Base-by-base conservation (phyloP, 2,113 vertebrate genomes). In the Pogona vitticeps region DNA sequence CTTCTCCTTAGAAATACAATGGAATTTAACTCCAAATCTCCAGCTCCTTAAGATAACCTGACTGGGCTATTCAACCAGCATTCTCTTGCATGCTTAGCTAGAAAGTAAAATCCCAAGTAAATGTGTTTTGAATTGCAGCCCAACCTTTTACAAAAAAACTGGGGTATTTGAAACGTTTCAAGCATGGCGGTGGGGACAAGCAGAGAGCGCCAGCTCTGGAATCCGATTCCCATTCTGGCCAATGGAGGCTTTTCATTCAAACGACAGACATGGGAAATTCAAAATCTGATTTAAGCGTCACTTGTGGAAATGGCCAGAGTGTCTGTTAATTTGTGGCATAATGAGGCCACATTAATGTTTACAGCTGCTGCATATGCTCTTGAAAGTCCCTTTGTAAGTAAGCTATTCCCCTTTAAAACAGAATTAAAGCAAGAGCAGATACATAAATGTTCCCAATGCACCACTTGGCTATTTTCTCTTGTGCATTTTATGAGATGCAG, bases 381-480 rank as follows among this genome's bases (percentile, higher is more conserved):
- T 80, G 77, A 90, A 94, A 91, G 85, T 83, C 80, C 88, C 90
- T 81, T 77, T 92, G 14, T 86, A 68, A 85, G 52, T 70, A 93
- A 86, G 65, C 58, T 76, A 76, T 88, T 93, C 90, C 89, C 79
- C 79, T 92, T 86, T 87, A 91, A 93, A 92, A 92, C 90, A 85
- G 93, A 86, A 90, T 92, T 83, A 85, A 92, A 73, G 52, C 81
- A 82, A 88, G 83, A 89, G 40, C 18, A n/a, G 89, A 91, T 80
- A 91, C 88, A 84, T 88, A 56, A 92, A 88, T 90, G 85, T 86
- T 91, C 88, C 86, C 88, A 59, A 3, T 4, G 2, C 88, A 86
- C 88, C 84, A 46, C 61, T 88, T 92, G 85, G 70, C 85, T 77
- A 81, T 89, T 93, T 85, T 78, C 88, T 92, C 91, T 80, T 73